These are phyloP conservation scores for Pseudopipra pipra DNA, from an alignment of 2,113 vertebrate genomes.

Conservation along the genomic window DNA sequence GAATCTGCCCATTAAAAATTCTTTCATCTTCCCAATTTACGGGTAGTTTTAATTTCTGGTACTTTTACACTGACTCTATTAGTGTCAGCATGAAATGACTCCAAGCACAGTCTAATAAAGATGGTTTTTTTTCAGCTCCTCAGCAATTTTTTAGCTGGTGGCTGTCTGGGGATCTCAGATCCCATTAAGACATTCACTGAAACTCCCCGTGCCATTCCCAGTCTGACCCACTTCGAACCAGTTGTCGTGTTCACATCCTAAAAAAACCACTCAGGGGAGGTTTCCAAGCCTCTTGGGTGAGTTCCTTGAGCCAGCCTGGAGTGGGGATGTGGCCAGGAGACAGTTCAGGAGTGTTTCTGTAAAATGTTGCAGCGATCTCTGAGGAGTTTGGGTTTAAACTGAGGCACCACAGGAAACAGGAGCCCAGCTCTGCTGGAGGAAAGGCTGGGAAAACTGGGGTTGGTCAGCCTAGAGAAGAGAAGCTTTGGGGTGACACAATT, in stretches of 20 bases:
- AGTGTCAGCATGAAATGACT: not conserved
- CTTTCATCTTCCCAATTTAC: conserved; percentile 27
- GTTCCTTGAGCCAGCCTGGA: not conserved
- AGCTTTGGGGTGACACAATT: not conserved
- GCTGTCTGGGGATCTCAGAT: not conserved
- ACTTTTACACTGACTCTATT: not conserved
- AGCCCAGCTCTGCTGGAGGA: not conserved
- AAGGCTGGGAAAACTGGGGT: not conserved
- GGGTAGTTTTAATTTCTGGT: not conserved
- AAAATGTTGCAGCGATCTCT: not conserved
- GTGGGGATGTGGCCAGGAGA: not conserved
- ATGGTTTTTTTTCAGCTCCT: not conserved
- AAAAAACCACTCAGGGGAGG: not conserved
- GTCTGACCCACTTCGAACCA: not conserved
- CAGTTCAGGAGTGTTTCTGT: not conserved
- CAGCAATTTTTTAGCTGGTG: not conserved
- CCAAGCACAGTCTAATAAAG: not conserved
- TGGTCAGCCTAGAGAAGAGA: not conserved
- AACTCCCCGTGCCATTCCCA: not conserved
- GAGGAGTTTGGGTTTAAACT: not conserved
- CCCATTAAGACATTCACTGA: not conserved
- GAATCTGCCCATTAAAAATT: not conserved
- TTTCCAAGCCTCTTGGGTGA: not conserved
- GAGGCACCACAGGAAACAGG: not conserved
- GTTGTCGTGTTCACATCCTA: not conserved